These are phyloP conservation scores for Dermochelys coriacea DNA, from an alignment of 2,797 vertebrate species.

Conservation along the genomic window DNA sequence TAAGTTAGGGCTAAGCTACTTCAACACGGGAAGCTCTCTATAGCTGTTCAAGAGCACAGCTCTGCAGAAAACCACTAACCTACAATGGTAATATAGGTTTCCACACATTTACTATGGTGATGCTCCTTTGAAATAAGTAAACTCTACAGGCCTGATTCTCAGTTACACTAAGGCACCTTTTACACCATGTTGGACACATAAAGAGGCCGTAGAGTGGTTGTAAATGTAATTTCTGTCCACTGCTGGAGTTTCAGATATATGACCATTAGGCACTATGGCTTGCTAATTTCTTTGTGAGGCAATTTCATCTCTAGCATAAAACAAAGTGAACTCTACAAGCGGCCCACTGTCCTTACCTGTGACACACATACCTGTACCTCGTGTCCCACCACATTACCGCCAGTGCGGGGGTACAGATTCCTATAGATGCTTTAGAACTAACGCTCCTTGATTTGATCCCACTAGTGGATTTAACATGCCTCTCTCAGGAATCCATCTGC, in stretches of 20 bases:
- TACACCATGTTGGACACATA: fast-evolving
- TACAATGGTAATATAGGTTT: neutral
- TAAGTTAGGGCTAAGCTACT: neutral
- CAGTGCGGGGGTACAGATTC: neutral
- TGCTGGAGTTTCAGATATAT: neutral
- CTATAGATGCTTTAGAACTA: fast-evolving
- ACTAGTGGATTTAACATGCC: fast-evolving
- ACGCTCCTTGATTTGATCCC: fast-evolving
- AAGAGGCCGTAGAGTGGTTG: neutral
- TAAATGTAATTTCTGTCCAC: neutral
- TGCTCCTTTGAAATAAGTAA: neutral
- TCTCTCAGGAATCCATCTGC: neutral
- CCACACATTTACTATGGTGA: neutral
- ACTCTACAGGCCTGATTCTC: neutral
- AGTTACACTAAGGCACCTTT: fast-evolving
- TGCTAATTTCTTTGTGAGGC: neutral
- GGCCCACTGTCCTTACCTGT: neutral
- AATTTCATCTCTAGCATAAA: neutral
- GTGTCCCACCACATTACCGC: neutral
- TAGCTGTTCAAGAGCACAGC: fast-evolving
- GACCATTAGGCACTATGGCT: neutral
- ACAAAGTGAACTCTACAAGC: neutral
- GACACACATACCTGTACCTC: neutral
- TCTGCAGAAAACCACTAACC: neutral
- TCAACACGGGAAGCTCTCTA: neutral